Evolutionary conservation across 2,113 vertebrate genomes (phyloP).

Genomic region (Rhea pennata): DNA sequence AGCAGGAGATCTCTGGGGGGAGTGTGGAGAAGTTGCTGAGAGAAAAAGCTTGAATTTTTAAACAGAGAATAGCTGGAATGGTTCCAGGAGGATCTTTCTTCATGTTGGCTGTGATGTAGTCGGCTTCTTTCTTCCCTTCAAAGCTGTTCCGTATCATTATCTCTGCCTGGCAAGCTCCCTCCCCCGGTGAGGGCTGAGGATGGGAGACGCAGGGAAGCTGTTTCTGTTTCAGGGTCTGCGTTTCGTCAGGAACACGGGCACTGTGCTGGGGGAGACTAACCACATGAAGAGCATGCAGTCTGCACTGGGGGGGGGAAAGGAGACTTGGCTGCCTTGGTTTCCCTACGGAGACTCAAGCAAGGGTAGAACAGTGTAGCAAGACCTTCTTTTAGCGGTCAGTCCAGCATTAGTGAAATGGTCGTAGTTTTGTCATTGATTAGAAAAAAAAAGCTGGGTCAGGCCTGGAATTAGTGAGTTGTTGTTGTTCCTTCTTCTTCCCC

Average conservation of each 20-base stretch:
- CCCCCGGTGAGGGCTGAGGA: not conserved
- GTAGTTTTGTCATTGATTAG: not conserved
- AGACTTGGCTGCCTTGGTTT: not conserved
- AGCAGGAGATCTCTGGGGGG: not conserved
- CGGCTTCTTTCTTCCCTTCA: not conserved
- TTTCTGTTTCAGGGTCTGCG: not conserved
- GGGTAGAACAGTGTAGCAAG: not conserved
- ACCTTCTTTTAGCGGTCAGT: not conserved
- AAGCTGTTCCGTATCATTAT: conserved; percentile 11
- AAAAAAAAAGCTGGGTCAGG: not conserved
- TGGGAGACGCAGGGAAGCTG: not conserved
- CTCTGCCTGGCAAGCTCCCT: not conserved
- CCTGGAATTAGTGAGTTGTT: not conserved
- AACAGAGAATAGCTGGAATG: conserved; percentile 31
- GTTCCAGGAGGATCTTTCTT: conserved; percentile 43
- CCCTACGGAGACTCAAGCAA: not conserved
- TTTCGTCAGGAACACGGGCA: not conserved
- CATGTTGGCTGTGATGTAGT: not conserved
- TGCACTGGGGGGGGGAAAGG: not conserved
- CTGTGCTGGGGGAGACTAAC: not conserved
- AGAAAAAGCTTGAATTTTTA: conserved; percentile 16
- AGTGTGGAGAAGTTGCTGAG: not conserved
- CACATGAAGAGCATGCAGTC: not conserved
- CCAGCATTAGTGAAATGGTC: not conserved
- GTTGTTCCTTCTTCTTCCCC: not conserved